Conservation (phyloP, 2,797 vertebrate genomes). For the Salmo trutta region DNA sequence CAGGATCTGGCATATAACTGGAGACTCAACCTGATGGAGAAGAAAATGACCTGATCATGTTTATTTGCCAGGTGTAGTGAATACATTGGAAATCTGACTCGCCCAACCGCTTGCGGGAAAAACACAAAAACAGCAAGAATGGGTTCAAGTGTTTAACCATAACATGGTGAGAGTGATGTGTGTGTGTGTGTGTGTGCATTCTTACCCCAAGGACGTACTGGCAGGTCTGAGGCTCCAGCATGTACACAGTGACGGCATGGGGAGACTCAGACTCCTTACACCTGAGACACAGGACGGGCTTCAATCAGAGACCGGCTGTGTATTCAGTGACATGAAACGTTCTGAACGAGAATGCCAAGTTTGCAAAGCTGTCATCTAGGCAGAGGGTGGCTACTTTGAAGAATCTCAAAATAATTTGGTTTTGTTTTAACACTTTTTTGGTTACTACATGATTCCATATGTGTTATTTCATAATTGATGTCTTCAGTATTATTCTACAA, state of each 20-base stretch:
- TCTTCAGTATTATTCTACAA: too few relatives aligned
- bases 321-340: conserved; percentile 1
- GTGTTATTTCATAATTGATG: too few relatives aligned
- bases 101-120: too few relatives aligned
- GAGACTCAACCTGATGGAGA: conserved; percentile 88
- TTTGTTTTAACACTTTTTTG: too few relatives aligned
- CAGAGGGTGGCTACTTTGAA: too few relatives aligned
- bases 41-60: not conserved
- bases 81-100: too few relatives aligned
- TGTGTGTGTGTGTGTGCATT: too few relatives aligned
- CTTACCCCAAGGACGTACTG: conserved; percentile 97
- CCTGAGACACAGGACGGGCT: conserved; percentile 67
- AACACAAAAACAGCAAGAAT: too few relatives aligned
- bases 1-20: conserved; percentile 96
- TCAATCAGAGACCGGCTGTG: not conserved
- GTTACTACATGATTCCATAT: too few relatives aligned
- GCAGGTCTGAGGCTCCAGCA: conserved; percentile 97
- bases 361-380: too few relatives aligned
- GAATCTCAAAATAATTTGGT: too few relatives aligned
- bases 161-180: not conserved
- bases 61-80: not conserved
- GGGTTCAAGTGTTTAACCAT: not conserved
- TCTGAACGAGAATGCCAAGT: too few relatives aligned
- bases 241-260: conserved; percentile 96
- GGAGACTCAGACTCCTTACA: conserved; percentile 98